Evolutionary conservation across 2,888 invertebrate species (phyloP).

Genomic region (Drosophila subsilvestris): DNA sequence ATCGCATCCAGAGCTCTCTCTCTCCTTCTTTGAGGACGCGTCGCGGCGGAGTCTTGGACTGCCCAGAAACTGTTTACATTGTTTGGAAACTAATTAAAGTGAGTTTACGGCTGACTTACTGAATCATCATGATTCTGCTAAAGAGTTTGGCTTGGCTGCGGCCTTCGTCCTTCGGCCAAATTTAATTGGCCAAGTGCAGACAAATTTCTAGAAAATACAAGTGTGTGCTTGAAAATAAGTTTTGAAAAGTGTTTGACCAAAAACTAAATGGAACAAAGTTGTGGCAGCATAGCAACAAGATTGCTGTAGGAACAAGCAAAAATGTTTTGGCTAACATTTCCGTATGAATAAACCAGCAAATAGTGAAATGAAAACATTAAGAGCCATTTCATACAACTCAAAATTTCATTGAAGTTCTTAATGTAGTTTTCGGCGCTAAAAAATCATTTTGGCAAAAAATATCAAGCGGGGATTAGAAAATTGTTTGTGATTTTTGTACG

Average conservation of each 20-base stretch:
- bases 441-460: not conserved
- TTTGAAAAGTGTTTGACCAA: not conserved
- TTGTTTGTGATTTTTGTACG: not conserved
- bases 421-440: not conserved
- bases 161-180: not conserved
- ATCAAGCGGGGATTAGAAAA: not conserved
- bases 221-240: not conserved
- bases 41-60: slow-evolving; percentile 26
- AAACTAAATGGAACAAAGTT: not conserved
- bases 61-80: slow-evolving; percentile 47
- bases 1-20: not conserved
- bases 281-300: not conserved
- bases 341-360: not conserved
- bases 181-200: slow-evolving; percentile 22
- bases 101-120: slow-evolving; percentile 28
- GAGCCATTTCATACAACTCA: not conserved
- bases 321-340: not conserved
- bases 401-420: not conserved
- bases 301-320: not conserved
- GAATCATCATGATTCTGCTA: slow-evolving; percentile 24
- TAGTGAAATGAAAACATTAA: not conserved
- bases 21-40: slow-evolving; percentile 27
- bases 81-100: slow-evolving; percentile 51
- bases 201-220: not conserved
- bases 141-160: slow-evolving; percentile 9